Percentiles rank a stretch among this genome's conserved stretches.
These are phyloP conservation scores for Nasonia vitripennis DNA, from an alignment of 1,140 invertebrate genomes.

Conservation along the genomic window DNA sequence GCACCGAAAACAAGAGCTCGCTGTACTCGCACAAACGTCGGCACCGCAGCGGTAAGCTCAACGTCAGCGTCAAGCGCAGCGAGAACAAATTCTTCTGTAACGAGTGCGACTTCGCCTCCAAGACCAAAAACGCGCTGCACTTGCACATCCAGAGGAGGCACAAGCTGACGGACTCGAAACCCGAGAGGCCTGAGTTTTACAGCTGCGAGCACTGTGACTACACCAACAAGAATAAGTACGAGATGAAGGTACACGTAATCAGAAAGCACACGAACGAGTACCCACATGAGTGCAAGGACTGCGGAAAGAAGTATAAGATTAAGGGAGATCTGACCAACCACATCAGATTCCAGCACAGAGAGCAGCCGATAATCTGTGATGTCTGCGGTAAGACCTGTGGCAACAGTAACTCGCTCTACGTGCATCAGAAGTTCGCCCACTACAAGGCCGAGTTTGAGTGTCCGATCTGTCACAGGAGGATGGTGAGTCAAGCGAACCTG, in stretches of 20 bases:
- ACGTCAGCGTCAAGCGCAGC: slow-evolving; percentile 24
- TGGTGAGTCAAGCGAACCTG: slow-evolving; percentile 72
- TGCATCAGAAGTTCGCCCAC: slow-evolving; percentile 73
- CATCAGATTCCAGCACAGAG: slow-evolving; percentile 78
- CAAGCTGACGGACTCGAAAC: neutral
- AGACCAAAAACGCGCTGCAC: slow-evolving; percentile 65
- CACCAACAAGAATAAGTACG: slow-evolving; percentile 72
- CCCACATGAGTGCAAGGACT: slow-evolving; percentile 75
- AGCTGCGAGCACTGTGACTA: slow-evolving; percentile 69
- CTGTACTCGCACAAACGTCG: slow-evolving; percentile 75
- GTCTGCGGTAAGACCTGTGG: slow-evolving; percentile 79
- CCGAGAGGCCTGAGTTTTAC: slow-evolving; percentile 61
- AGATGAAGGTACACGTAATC: slow-evolving; percentile 70
- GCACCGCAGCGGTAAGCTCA: slow-evolving; percentile 58
- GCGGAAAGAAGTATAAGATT: slow-evolving; percentile 77
- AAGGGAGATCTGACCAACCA: slow-evolving; percentile 80
- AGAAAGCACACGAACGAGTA: slow-evolving; percentile 71
- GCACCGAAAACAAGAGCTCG: slow-evolving; percentile 75
- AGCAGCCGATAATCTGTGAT: slow-evolving; percentile 81
- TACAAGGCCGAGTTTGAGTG: slow-evolving; percentile 73
- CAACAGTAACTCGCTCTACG: slow-evolving; percentile 72
- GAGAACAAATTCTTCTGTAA: slow-evolving; percentile 61
- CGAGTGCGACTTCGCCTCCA: slow-evolving; percentile 66
- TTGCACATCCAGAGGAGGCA: slow-evolving; percentile 71
- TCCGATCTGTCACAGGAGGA: slow-evolving; percentile 69